Evolutionary conservation across 2,888 invertebrate species (phyloP).

Genomic region (Athalia circularis): DNA sequence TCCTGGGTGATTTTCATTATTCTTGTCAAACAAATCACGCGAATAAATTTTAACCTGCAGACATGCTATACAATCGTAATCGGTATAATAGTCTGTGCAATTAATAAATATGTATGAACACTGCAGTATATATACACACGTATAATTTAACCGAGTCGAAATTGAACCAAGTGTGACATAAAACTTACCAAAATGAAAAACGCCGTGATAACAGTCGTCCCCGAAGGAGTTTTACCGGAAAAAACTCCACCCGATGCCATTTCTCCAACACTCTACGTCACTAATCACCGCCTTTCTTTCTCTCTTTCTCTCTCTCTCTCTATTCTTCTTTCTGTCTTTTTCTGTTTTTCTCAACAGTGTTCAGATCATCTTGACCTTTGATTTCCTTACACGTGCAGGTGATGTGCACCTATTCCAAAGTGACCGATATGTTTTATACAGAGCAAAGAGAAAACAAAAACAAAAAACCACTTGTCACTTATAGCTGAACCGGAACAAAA

Average conservation of each 20-base stretch:
- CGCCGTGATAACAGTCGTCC: constrained; percentile 58
- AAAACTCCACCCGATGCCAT: constrained; percentile 70
- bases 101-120: no score
- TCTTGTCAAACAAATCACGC: no score
- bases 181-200: constrained; percentile 70
- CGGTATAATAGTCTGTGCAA: no score
- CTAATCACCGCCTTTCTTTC: constrained; percentile 45
- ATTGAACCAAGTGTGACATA: neutral
- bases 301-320: no score
- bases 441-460: neutral
- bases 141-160: neutral
- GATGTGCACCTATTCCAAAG: neutral
- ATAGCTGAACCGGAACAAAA: neutral
- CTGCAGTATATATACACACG: neutral
- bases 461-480: constrained; percentile 1
- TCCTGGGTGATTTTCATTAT: no score
- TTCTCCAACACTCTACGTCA: constrained; percentile 59
- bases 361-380: constrained; percentile 65
- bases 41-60: no score
- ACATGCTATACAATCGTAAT: no score
- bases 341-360: constrained; percentile 51
- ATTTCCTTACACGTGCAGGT: neutral
- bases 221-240: constrained; percentile 66
- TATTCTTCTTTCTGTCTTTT: no score
- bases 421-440: neutral